Evolutionary conservation across 2,888 invertebrate genomes (phyloP).

Genomic region (Cataglyphis cursor): DNA sequence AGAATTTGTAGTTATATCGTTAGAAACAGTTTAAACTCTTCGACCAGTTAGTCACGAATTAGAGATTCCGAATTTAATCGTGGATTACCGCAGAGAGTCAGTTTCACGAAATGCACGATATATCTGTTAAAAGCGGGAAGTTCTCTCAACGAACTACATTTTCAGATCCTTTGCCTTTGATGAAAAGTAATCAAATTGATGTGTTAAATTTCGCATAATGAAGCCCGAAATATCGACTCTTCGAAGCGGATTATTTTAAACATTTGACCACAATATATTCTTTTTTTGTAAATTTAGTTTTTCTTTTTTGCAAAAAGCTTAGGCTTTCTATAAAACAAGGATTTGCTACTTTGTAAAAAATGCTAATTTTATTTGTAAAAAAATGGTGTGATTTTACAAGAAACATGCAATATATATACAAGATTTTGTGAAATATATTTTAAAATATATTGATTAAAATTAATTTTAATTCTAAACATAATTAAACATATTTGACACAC

Average conservation of each 20-base stretch:
- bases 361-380: no score
- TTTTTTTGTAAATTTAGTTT: neutral
- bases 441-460: neutral
- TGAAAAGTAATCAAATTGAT: constrained; percentile 43
- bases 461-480: constrained; percentile 15
- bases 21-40: constrained; percentile 50
- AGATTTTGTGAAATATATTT: constrained; percentile 5
- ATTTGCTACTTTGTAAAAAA: no score
- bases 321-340: no score
- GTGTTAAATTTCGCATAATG: constrained; percentile 44
- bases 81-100: constrained; percentile 64
- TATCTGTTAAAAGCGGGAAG: constrained; percentile 59
- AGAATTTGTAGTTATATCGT: constrained; percentile 44
- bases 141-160: constrained; percentile 46
- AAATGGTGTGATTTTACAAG: no score
- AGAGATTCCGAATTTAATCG: constrained; percentile 69
- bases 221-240: constrained; percentile 19
- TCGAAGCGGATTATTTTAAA: neutral
- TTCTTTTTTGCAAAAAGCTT: no score
- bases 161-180: constrained; percentile 56
- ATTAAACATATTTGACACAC: neutral
- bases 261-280: neutral
- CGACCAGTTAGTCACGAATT: constrained; percentile 57
- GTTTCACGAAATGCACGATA: constrained; percentile 54
- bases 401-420: neutral